A percentile compares a stretch with the other conserved stretches of the same genome.
Conservation (phyloP, 2,888 invertebrate species). For the Aradus depressus region DNA sequence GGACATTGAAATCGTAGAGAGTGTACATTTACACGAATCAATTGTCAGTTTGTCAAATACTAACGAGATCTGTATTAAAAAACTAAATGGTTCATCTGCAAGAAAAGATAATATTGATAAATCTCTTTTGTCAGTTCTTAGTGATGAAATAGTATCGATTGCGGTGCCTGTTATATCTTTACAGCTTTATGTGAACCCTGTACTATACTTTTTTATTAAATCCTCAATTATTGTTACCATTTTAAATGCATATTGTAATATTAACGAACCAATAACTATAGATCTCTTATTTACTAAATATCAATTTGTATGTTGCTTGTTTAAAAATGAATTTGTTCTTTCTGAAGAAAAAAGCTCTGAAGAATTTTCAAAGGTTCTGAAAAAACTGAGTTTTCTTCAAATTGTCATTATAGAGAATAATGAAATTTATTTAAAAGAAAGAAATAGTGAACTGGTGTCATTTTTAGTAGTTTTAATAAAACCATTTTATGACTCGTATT, state of each 20-base stretch:
- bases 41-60: constrained; percentile 27
- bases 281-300: constrained; percentile 43
- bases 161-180: constrained; percentile 60
- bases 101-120: background rate
- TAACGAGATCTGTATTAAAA: background rate
- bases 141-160: constrained; percentile 52
- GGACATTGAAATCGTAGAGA: constrained; percentile 23
- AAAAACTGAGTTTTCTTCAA: too few relatives aligned
- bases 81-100: background rate
- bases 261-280: constrained; percentile 34
- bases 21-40: constrained; percentile 28
- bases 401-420: too few relatives aligned
- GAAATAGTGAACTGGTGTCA: too few relatives aligned
- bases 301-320: constrained; percentile 42
- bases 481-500: too few relatives aligned
- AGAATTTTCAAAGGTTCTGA: too few relatives aligned
- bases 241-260: constrained; percentile 31
- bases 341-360: too few relatives aligned
- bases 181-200: constrained; percentile 65
- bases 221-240: constrained; percentile 48
- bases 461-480: too few relatives aligned
- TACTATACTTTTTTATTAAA: constrained; percentile 55
- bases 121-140: constrained; percentile 47
- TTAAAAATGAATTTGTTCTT: constrained; percentile 55
- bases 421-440: too few relatives aligned